Base-by-base conservation (phyloP, 2,797 vertebrate genomes). In the Mastacembelus armatus region DNA sequence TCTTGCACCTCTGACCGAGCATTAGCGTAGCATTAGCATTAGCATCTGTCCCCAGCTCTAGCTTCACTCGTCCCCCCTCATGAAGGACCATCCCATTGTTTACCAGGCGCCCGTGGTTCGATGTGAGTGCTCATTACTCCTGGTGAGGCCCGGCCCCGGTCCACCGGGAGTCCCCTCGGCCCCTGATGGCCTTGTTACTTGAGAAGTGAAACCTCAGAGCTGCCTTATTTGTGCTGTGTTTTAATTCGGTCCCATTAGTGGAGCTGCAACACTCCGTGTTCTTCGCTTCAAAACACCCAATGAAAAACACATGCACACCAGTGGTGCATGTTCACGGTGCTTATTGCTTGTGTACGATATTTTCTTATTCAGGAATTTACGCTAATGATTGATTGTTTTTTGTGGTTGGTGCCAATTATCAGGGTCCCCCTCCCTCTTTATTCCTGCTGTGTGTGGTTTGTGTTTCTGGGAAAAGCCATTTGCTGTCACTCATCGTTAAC, bases 161-260 rank as follows among this genome's bases (percentile, higher is more conserved):
- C 76, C 74, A 1, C 19, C 5, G 69, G 74, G 76, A 71, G 22
- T 27, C 16, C 39, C 2, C 59, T 18, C 19, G 1, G 49, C 54
- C 80, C 71, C 69, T 7, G 10, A 8, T 32, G 81, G 77, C 58
- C 83, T 87, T 14, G 75, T 86, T 88, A 88, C 84, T 75, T 60
- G 65, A 39, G 33, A 45, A 3, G 30, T 9, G 54, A 57, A 54
- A 26, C 61, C 70, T 63, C 59, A 1, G 39, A 54, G 43, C 15
- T 9, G 2, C 2, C 24, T 66, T 74, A 40, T 72, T 76, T 79
- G 58, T 72, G 42, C 26, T 22, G 14, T 30, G 27, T 39, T 67
- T 71, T 71, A 61, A 75, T 74, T 74, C 10, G 29, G 50, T 67
- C 62, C 77, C 68, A 47, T 73, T 47, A 43, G 68, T 40, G 51